These are phyloP conservation scores for Podilymbus podiceps DNA, from an alignment of 2,113 vertebrate genomes.

Conservation along the genomic window DNA sequence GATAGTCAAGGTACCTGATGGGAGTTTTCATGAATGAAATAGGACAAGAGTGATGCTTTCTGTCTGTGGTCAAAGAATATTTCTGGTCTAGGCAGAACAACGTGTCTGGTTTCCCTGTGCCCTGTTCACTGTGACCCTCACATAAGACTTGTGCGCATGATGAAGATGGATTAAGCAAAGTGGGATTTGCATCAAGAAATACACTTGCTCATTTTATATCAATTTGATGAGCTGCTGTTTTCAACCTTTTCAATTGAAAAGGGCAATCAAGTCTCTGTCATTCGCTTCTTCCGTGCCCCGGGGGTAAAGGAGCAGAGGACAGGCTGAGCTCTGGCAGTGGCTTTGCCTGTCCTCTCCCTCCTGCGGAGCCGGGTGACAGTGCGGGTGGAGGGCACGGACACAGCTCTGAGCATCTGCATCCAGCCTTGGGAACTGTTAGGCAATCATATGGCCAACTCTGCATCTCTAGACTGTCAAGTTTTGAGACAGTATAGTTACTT, in stretches of 20 bases:
- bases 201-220: background rate
- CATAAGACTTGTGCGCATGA: background rate
- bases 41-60: background rate
- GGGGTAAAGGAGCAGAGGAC: background rate
- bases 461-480: background rate
- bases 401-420: background rate
- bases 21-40: background rate
- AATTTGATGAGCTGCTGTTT: background rate
- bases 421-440: background rate
- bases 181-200: background rate
- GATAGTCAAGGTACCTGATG: background rate
- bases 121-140: background rate
- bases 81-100: background rate
- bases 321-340: background rate
- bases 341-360: background rate
- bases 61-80: background rate
- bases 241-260: background rate
- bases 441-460: background rate
- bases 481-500: background rate
- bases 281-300: background rate
- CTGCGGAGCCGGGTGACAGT: background rate
- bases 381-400: accelerated
- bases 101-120: background rate
- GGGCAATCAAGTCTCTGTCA: background rate
- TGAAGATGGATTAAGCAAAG: background rate